Conservation (phyloP, 2,888 invertebrate species). For the Mesorhabditis sp. region DNA sequence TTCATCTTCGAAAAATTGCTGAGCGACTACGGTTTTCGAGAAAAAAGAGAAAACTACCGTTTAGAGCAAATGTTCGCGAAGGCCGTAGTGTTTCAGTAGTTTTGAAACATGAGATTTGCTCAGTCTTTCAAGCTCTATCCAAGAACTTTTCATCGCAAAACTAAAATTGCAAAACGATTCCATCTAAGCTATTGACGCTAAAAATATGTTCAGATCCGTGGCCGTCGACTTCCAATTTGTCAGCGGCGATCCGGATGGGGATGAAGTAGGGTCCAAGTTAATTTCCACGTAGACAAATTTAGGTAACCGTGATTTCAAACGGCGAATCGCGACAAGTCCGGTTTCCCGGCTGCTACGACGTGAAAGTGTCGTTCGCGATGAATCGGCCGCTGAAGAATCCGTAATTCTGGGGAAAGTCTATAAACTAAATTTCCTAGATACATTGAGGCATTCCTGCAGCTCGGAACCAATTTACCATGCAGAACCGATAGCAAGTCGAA, state of each 20-base stretch:
- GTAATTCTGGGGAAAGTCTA: conserved; percentile 10
- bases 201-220: not conserved
- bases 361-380: conserved; percentile 40
- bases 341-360: conserved; percentile 48
- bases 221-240: conserved; percentile 2
- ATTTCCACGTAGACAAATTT: not conserved
- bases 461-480: conserved; percentile 47
- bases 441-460: conserved; percentile 46
- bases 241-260: conserved; percentile 8
- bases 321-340: conserved; percentile 29
- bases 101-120: too few species aligned
- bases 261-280: conserved; percentile 8
- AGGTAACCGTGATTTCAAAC: conserved; percentile 27
- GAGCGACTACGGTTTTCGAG: not conserved
- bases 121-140: too few species aligned
- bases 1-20: conserved; percentile 24
- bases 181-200: too few species aligned
- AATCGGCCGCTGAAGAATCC: conserved; percentile 38
- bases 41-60: conserved; percentile 14
- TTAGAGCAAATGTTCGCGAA: too few species aligned
- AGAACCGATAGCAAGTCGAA: conserved; percentile 16
- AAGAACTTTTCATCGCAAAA: too few species aligned
- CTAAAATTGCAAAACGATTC: too few species aligned
- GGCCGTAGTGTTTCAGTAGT: too few species aligned
- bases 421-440: conserved; percentile 19